Base-by-base conservation (phyloP, 2,797 vertebrate species). In the Falco naumanni region DNA sequence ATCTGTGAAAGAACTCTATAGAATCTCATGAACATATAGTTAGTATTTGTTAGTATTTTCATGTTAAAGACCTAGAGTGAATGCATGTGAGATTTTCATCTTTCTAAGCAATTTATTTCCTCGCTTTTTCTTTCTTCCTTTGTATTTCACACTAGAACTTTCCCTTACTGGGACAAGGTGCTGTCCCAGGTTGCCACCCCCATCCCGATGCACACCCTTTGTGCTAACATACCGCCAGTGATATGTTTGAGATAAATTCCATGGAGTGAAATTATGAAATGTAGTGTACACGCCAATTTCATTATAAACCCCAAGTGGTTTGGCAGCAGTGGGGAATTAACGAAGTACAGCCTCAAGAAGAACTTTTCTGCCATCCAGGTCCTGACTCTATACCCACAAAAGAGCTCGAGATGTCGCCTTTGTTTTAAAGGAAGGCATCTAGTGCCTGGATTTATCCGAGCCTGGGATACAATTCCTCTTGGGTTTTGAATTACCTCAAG, bases 401-500 rank as follows among this genome's bases (percentile, higher is more conserved):
- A 51, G 72, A 81, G 85, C 80, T 94, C 69, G 59, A 61, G 77
- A 47, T 43, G 90, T 72, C 25, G 0, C 83, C 63, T 93, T 90
- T 96, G 70, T 80, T 93, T 88, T 84, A 78, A 61, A 72, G 69
- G 53, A 33, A 75, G 26, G 24, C 26, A 9, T 54, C 31, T 43
- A 39, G 26, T 16, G n/a, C 47, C 24, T 76, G 63, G 66, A 71
- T 79, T 95, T 86, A 45, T 84, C 77, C 83, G 39, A 31, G 50
- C 29, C 69, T 54, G 65, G 85, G 34, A 83, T 61, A 33, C 65
- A 78, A 1, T 29, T 90, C 39, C 85, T 69, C 17, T 54, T 63
- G 86, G 69, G 65, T 33, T 69, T 75, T 84, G 94, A 95, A 88
- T 95, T 87, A 88, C 47, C 69, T 81, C 57, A 22, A 69, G 83